Evolutionary conservation across 2,113 vertebrate genomes (phyloP).

Genomic region (Campylorhamphus procurvoides): DNA sequence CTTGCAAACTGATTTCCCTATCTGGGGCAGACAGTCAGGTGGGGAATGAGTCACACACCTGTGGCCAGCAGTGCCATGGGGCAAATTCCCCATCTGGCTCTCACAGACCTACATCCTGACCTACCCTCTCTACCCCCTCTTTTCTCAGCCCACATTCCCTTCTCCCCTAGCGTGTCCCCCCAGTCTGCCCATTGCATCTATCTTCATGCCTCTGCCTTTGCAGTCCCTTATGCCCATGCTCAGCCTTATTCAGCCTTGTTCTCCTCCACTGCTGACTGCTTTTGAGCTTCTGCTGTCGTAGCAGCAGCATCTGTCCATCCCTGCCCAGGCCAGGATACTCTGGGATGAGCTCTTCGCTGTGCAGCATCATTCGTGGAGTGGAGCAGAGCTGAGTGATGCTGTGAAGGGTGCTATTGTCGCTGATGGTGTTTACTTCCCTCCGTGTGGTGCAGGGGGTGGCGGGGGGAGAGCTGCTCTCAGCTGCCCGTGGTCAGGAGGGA

Average conservation of each 20-base stretch:
- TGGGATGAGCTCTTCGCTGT: neutral
- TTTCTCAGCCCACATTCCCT: neutral
- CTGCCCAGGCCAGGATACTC: neutral
- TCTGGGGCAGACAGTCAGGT: neutral
- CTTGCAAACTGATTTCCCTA: neutral
- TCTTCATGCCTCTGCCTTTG: neutral
- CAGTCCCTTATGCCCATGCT: neutral
- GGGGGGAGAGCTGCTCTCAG: neutral
- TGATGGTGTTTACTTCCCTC: neutral
- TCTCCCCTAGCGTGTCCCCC: neutral
- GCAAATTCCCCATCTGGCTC: neutral
- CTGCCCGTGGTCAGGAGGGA: neutral
- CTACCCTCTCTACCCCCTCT: neutral
- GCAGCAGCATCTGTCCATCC: neutral
- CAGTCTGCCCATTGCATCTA: accelerated
- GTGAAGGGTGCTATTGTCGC: neutral
- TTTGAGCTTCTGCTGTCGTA: neutral
- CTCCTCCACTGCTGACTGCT: neutral
- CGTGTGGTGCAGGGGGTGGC: neutral
- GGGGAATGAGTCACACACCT: neutral
- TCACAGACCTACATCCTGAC: neutral
- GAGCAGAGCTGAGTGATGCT: neutral
- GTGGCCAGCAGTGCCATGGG: neutral
- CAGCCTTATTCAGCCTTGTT: neutral
- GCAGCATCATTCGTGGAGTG: neutral